Base-by-base conservation (phyloP, 2,888 invertebrate species). In the Axea sp. region DNA sequence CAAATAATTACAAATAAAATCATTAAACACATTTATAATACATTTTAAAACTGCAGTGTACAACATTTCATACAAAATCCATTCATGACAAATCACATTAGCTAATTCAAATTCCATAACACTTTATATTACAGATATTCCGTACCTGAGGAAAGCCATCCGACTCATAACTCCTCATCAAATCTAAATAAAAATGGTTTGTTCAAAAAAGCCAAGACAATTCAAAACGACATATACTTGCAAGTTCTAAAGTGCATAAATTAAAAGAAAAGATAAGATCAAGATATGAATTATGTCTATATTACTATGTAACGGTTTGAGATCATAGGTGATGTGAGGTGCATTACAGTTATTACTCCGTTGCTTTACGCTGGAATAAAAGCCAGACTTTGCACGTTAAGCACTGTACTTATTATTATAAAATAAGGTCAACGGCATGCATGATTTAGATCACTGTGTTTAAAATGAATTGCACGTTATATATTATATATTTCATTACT, bases 251-350 rank as follows among this genome's bases (percentile, higher is more conserved):
- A 43, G 28, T 19, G 60, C 31, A 35, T 6, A 12, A 15, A 33
- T 30, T 37, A 7, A 33, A n/a, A n/a, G n/a, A 49, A 41, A 39
- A 35, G 47, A 33, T 41, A 30, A 35, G 37, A 31, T 57, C 39
- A 11, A 11, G 26, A 24, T 41, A 64, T 43, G 51, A 74, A 74
- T 74, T 43, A 59, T 73, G 51, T 68, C 51, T 45, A 39, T 78
- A 81, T 81, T 83, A 78, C 80, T 73, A 79, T 78, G 77, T 84
- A 84, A 84, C 84, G 84, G 84, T 84, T 76, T 78, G 74, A 82
- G 83, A 84, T 84, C 84, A 83, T 82, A 83, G 83, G 82, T 84
- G 83, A 83, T 79, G 81, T 77, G 79, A 82, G 81, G 80, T 83
- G 80, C 80, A 83, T 81, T 83, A 83, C 84, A 83, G 84, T 83